Evolutionary conservation across 2,113 vertebrate genomes (phyloP), one percentile per base, ranked within the genome.

Genomic region (Dolichotis patagonum): DNA sequence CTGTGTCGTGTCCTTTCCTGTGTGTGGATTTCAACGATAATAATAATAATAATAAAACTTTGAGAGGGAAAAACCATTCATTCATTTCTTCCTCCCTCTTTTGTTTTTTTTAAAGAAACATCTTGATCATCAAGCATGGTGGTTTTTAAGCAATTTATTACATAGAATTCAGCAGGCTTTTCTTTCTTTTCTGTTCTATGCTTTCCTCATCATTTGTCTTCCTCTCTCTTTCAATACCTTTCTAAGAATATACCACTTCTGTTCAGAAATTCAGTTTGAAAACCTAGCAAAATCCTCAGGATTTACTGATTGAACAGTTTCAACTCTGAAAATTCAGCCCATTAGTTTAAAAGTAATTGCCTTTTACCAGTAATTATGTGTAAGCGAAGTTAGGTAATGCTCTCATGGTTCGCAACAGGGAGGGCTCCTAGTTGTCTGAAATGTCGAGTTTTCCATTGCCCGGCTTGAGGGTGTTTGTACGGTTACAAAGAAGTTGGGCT

Each of bases 381-480:
- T 85, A 41, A 69, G 7, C 81, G n/a, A 89, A 95, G 32, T 24
- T 67, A 19, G 58, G 7, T 62, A 62, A 82, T 28, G 75, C 19
- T 43, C 4, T 94, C 28, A 19, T 32, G 86, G n/a, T 54, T 22
- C 73, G 20, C 2, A 43, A 82, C 20, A 41, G 7, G 14, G 62
- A 43, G 19, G 85, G 85, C 1, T 6, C 20, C 60, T 8, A 38
- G 16, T 54, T 65, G 22, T n/a, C 26, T 75, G 43, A 65, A 65
- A 96, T 46, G 54, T 62, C 73, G 17, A 71, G 22, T 89, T 94
- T 85, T 60, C 69, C 28, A 83, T 78, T 93, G 77, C 49, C 41
- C 32, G 90, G 69, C 22, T 71, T 20, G 46, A 20, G 38, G 46
- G 26, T 67, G 13, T 81, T 58, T 80, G 86, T 24, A 38, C 12